A percentile compares a stretch with the other conserved stretches of the same genome.
These are phyloP conservation scores for Ovibos moschatus DNA, from an alignment of 2,113 vertebrate genomes.

Conservation along the genomic window DNA sequence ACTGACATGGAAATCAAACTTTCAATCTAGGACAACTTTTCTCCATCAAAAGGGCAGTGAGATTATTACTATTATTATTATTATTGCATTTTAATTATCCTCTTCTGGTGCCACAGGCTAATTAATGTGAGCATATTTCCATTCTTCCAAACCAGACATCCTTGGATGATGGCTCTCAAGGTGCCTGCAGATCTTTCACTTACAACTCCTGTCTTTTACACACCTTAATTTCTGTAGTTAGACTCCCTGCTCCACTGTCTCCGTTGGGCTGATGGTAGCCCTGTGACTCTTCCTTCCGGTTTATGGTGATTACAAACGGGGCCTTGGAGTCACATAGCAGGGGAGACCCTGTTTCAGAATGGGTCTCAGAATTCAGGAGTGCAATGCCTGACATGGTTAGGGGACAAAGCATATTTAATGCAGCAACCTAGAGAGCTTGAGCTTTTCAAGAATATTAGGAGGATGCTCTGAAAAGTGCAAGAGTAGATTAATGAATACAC, in stretches of 20 bases:
- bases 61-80: constrained; percentile 23
- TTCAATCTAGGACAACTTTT: constrained; percentile 34
- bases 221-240: constrained; percentile 46
- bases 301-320: constrained; percentile 56
- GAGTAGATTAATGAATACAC: background rate
- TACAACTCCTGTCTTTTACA: background rate
- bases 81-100: constrained; percentile 51
- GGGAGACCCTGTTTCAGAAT: background rate
- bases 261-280: background rate
- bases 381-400: constrained; percentile 36
- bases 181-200: background rate
- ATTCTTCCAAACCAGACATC: background rate
- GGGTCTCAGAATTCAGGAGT: constrained; percentile 32
- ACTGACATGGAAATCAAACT: background rate
- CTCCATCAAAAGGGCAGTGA: constrained; percentile 59
- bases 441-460: background rate
- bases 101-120: constrained; percentile 34
- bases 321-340: constrained; percentile 2
- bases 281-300: constrained; percentile 29
- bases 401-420: constrained; percentile 1
- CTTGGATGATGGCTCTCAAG: constrained; percentile 24
- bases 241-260: background rate
- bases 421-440: background rate
- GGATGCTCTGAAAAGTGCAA: background rate
- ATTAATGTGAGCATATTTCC: constrained; percentile 51